Evolutionary conservation across 1,140 invertebrate species (phyloP).

Genomic region (Psilanteris sp.): DNA sequence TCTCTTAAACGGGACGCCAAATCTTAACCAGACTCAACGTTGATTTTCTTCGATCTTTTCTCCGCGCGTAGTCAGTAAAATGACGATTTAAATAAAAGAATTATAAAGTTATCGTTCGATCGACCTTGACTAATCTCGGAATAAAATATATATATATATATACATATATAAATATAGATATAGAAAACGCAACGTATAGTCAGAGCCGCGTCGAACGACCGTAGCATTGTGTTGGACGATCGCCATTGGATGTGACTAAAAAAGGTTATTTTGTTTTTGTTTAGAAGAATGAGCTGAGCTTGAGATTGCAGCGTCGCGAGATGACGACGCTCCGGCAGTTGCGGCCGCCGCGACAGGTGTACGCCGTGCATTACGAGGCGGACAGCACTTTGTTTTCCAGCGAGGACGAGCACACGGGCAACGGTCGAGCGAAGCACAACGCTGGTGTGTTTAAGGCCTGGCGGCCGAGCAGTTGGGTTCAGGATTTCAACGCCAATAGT

Average conservation of each 20-base stretch:
- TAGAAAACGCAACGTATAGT: too few relatives aligned
- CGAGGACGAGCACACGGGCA: conserved; percentile 73
- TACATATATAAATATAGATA: too few relatives aligned
- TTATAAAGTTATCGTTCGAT: too few relatives aligned
- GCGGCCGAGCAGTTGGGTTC: conserved; percentile 79
- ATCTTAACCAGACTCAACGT: too few relatives aligned
- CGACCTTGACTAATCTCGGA: too few relatives aligned
- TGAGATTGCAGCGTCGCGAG: conserved; percentile 48
- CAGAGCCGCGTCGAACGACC: too few relatives aligned
- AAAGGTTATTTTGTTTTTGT: background rate
- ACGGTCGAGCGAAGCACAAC: conserved; percentile 79
- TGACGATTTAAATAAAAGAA: too few relatives aligned
- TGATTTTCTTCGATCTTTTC: too few relatives aligned
- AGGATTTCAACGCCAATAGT: conserved; percentile 71
- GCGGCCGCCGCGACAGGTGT: conserved; percentile 60
- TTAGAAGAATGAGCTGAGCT: conserved; percentile 42
- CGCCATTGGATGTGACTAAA: conserved; percentile 1
- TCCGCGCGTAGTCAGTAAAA: too few relatives aligned
- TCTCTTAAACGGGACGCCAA: too few relatives aligned
- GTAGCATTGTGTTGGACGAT: too few relatives aligned
- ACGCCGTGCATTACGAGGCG: conserved; percentile 72
- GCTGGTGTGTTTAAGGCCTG: conserved; percentile 79
- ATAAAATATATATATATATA: too few relatives aligned
- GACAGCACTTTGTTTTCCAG: conserved; percentile 63
- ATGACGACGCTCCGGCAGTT: conserved; percentile 60